phyloP scores from a whole-genome alignment of 2,888 invertebrate species.

The Elysia crispata region DNA sequence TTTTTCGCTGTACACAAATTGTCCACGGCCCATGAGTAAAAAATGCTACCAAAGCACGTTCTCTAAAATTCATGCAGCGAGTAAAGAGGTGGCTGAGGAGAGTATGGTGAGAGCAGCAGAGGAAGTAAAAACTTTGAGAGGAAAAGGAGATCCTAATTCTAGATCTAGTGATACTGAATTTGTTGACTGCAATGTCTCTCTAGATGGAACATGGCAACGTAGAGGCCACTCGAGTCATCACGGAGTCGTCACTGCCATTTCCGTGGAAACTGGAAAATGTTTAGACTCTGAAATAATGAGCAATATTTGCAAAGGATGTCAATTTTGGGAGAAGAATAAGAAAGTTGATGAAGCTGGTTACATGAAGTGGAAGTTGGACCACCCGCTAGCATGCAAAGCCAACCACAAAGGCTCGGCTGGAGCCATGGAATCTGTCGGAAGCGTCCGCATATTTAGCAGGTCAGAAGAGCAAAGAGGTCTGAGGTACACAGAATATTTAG shows the following conservation, averaged over 20 bases:
- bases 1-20: too few species aligned
- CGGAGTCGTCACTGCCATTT: not conserved
- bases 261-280: not conserved
- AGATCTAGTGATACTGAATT: too few species aligned
- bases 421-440: not conserved
- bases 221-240: not conserved
- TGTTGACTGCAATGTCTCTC: not conserved
- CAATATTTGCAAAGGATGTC: not conserved
- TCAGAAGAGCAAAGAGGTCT: not conserved
- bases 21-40: too few species aligned
- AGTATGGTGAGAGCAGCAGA: too few species aligned
- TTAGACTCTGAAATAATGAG: not conserved
- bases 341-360: not conserved
- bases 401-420: slow-evolving; percentile 1
- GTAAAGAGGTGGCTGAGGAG: too few species aligned
- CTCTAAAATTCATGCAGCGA: too few species aligned
- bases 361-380: not conserved
- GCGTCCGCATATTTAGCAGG: not conserved
- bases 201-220: not conserved
- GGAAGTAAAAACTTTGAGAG: too few species aligned
- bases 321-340: not conserved
- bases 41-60: too few species aligned
- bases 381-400: not conserved
- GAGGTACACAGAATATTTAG: slow-evolving; percentile 13
- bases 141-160: too few species aligned